Evolutionary conservation across 2,113 vertebrate genomes (phyloP).

Genomic region (Mesitornis unicolor): DNA sequence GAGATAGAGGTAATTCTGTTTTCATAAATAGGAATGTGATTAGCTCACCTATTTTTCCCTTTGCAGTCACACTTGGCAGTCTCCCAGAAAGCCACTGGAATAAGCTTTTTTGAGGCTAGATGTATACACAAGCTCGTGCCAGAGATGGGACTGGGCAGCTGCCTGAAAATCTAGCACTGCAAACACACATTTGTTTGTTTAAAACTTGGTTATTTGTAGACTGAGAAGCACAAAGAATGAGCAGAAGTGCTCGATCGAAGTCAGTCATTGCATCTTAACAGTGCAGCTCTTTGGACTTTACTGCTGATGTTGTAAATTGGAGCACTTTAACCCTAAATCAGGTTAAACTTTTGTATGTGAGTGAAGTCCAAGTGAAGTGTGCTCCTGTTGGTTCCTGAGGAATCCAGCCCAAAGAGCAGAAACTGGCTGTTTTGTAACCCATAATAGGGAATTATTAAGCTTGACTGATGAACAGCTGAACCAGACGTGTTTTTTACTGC

Average conservation of each 20-base stretch:
- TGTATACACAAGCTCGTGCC: not conserved
- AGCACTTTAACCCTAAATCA: not conserved
- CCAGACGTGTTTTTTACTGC: not conserved
- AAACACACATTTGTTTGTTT: not conserved
- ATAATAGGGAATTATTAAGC: not conserved
- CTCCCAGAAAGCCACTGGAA: constrained; percentile 46
- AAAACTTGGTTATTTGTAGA: not conserved
- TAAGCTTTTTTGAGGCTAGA: not conserved
- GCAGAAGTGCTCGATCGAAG: not conserved
- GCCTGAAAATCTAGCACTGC: not conserved
- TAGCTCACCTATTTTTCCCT: constrained; percentile 46
- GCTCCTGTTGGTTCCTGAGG: not conserved
- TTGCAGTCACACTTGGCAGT: constrained; percentile 43
- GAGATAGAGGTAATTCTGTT: constrained; percentile 55
- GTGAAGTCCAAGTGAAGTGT: not conserved
- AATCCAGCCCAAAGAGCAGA: not conserved
- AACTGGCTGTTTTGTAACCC: not conserved
- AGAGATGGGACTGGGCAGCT: not conserved
- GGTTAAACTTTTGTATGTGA: not conserved
- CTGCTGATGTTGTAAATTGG: not conserved
- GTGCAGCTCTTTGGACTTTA: not conserved
- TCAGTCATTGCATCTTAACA: not conserved
- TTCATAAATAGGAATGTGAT: constrained; percentile 60
- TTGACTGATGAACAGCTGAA: not conserved
- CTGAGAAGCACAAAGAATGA: not conserved